Conservation (phyloP, 2,113 vertebrate genomes). For the Gobiocypris rarus region DNA sequence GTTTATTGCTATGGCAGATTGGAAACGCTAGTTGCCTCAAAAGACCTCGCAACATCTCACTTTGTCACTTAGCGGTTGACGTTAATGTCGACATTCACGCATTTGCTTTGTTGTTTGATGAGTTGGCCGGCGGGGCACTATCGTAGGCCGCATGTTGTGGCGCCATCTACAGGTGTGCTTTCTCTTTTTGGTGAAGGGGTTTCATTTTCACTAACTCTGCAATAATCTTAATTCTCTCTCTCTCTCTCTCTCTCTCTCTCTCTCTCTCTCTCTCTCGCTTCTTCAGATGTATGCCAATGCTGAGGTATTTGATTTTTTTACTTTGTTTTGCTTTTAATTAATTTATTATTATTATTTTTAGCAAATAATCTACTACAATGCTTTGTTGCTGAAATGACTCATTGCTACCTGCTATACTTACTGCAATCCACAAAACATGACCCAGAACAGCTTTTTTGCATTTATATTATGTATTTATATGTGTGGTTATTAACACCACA, state of each 20-base stretch:
- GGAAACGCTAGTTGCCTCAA: conserved; percentile 32
- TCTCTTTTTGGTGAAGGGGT: conserved; percentile 66
- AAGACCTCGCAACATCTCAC: neutral
- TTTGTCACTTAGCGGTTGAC: neutral
- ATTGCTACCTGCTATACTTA: conserved; percentile 65
- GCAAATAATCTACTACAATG: conserved; percentile 66
- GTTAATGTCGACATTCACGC: conserved; percentile 7
- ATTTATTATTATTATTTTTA: conserved; percentile 42
- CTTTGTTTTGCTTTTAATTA: conserved; percentile 60
- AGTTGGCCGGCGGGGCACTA: conserved; percentile 50
- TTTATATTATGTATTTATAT: neutral
- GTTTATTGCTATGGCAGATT: conserved; percentile 18
- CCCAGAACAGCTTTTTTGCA: neutral
- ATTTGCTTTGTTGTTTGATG: conserved; percentile 26
- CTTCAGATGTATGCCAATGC: conserved; percentile 86
- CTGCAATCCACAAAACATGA: conserved; percentile 32
- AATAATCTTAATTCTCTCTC: conserved; percentile 64
- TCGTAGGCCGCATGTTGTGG: conserved; percentile 68
- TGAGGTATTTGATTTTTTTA: conserved; percentile 79
- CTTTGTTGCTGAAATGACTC: conserved; percentile 66
- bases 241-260: conserved; percentile 68
- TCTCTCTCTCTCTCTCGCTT: conserved; percentile 68
- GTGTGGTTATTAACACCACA: neutral
- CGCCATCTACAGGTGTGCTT: conserved; percentile 56
- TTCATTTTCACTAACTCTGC: conserved; percentile 75